Evolutionary conservation across 2,797 vertebrate genomes (phyloP), one percentile per base, ranked within the genome.

Genomic region (Sphenopsis melanotis): DNA sequence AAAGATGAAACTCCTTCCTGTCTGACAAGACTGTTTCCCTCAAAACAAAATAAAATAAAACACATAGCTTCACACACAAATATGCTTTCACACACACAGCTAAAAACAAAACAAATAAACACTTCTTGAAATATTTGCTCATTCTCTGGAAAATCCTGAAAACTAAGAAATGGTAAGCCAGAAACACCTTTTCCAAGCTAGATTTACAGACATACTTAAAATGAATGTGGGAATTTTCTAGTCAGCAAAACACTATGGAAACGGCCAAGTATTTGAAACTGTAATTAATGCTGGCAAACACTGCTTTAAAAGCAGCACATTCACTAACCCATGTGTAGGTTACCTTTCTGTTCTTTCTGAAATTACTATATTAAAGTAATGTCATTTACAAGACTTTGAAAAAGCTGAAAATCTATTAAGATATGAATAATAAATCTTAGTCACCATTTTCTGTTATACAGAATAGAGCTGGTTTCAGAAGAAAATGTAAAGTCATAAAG

Each of bases 341-440:
- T 81, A n/a, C 36, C 11, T 76, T 77, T 50, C 29, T 37, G 60
- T 94, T 87, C 59, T 84, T 91, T 64, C 23, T 56, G 37, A 84
- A 74, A 44, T 78, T 68, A 29, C 36, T 77, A 10, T 16, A 12
- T 70, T 77, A 78, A 89, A 55, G 5, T 63, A 80, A 60, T 59
- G 13, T 4, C 24, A 95, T 93, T 86, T 77, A 34, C 19, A 47
- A 82, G 49, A 23, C 12, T 87, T 24, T 47, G 49, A 60, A 72
- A 86, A 83, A 93, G 37, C 42, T 8, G 56, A 65, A 90, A 85
- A 75, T 65, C 47, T 86, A 91, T 60, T 77, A 72, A 83, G 12
- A 50, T 74, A 65, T 65, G 15, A 94, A 63, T 39, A 90, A 83
- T 74, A 87, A 60, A 55, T 92, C 37, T 77, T 90, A 71, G 27